Evolutionary conservation across 2,113 vertebrate genomes (phyloP).

Genomic region (Odontophorus gujanensis): DNA sequence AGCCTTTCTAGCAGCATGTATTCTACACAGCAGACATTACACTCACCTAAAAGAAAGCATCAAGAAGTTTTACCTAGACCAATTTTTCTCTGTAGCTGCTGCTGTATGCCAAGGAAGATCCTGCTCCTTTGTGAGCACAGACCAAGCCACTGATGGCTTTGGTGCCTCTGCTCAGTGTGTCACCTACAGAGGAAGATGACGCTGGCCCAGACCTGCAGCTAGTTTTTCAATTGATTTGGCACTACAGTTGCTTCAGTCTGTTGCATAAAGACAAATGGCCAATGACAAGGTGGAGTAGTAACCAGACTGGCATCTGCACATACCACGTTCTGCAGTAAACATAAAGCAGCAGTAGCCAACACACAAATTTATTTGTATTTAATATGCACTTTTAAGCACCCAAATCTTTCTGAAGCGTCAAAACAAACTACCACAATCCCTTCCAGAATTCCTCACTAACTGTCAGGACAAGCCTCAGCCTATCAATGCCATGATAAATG

Average conservation of each 20-base stretch:
- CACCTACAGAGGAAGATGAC: accelerated
- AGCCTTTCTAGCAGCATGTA: accelerated
- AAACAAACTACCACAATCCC: not conserved
- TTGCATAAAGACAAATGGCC: not conserved
- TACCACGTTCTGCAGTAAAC: not conserved
- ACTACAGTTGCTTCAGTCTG: accelerated
- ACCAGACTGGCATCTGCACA: accelerated
- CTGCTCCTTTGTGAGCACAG: not conserved
- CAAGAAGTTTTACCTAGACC: not conserved
- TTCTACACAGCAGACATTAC: not conserved
- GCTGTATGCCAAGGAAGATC: not conserved
- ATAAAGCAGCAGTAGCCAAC: not conserved
- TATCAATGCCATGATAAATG: not conserved
- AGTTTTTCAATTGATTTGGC: not conserved
- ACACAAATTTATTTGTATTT: not conserved
- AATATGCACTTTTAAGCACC: not conserved
- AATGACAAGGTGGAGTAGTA: not conserved
- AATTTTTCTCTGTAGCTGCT: not conserved
- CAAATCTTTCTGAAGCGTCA: not conserved
- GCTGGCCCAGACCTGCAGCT: not conserved
- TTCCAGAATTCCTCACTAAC: not conserved
- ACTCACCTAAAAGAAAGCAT: not conserved
- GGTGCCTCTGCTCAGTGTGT: not conserved
- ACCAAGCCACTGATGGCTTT: not conserved
- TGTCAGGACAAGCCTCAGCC: constrained; percentile 11